phyloP scores from a whole-genome alignment of 2,888 invertebrate species.

The Andrena flavipes region DNA sequence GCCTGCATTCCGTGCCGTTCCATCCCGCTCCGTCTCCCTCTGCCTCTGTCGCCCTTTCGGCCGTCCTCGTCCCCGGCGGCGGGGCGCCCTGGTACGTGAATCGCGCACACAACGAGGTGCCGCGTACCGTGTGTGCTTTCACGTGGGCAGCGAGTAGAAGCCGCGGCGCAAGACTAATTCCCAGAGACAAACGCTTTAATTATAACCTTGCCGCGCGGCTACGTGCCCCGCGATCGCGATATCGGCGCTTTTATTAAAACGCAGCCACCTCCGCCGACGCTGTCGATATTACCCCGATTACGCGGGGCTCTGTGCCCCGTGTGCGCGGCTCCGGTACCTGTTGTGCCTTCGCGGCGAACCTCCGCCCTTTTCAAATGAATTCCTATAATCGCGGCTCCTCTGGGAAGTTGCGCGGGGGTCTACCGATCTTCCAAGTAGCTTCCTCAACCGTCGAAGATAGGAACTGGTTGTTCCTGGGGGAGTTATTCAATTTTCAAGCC shows the following conservation, averaged over 20 bases:
- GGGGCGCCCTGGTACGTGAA: slow-evolving; percentile 7
- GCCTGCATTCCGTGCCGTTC: background rate
- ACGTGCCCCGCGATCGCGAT: slow-evolving; percentile 49
- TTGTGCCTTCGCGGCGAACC: background rate
- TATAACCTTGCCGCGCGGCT: slow-evolving; percentile 64
- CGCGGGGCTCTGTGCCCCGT: background rate
- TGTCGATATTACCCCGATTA: slow-evolving; percentile 40
- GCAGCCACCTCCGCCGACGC: slow-evolving; percentile 29
- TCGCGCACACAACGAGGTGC: slow-evolving; percentile 10
- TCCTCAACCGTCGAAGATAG: too few relatives aligned
- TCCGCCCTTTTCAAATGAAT: too few relatives aligned
- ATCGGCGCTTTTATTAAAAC: slow-evolving; percentile 75
- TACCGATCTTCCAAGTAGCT: too few relatives aligned
- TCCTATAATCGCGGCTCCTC: too few relatives aligned
- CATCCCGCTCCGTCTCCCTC: background rate
- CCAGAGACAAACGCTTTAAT: slow-evolving; percentile 74
- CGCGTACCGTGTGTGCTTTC: slow-evolving; percentile 39
- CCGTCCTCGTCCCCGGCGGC: background rate
- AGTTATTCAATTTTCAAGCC: too few relatives aligned
- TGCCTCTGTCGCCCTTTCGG: background rate
- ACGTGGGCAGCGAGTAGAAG: slow-evolving; percentile 45
- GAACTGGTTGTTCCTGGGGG: too few relatives aligned
- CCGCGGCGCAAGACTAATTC: slow-evolving; percentile 67
- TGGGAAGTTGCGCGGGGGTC: too few relatives aligned
- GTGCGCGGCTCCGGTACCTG: background rate